Percentiles rank a stretch among this genome's conserved stretches.
Evolutionary conservation across 1,140 invertebrate species (phyloP).

Genomic region (Calephelis virginiensis): DNA sequence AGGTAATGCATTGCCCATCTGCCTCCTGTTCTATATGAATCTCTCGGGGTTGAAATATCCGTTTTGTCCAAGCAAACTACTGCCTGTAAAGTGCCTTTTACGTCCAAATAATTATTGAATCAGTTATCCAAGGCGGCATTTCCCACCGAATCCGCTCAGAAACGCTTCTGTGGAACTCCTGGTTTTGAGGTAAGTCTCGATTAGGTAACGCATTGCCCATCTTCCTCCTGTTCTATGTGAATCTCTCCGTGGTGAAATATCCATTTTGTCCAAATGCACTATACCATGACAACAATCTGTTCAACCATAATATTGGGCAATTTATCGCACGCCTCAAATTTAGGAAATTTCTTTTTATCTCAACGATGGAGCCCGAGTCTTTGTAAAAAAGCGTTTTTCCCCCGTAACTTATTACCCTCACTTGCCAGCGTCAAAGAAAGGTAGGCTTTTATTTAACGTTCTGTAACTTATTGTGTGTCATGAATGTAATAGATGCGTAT

Average conservation of each 20-base stretch:
- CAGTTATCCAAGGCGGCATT: too few relatives aligned
- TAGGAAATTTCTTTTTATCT: slow-evolving; percentile 11
- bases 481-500: background rate
- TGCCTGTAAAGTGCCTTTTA: too few relatives aligned
- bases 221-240: too few relatives aligned
- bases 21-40: too few relatives aligned
- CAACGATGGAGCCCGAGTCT: slow-evolving; percentile 9
- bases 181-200: too few relatives aligned
- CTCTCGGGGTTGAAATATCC: background rate
- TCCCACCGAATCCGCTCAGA: too few relatives aligned
- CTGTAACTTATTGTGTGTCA: slow-evolving; percentile 1
- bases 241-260: too few relatives aligned
- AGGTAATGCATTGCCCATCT: too few relatives aligned
- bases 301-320: background rate
- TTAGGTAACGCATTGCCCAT: too few relatives aligned
- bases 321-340: slow-evolving; percentile 14
- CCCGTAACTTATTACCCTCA: slow-evolving; percentile 11
- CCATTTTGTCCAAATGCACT: slow-evolving; percentile 3
- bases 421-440: slow-evolving; percentile 1
- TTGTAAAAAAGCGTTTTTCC: slow-evolving; percentile 7
- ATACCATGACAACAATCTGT: slow-evolving; percentile 4
- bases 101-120: too few relatives aligned
- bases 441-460: slow-evolving; percentile 15
- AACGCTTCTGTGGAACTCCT: too few relatives aligned
- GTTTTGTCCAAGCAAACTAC: background rate